Conservation (phyloP, 2,888 invertebrate genomes). For the Dascillus cervinus region DNA sequence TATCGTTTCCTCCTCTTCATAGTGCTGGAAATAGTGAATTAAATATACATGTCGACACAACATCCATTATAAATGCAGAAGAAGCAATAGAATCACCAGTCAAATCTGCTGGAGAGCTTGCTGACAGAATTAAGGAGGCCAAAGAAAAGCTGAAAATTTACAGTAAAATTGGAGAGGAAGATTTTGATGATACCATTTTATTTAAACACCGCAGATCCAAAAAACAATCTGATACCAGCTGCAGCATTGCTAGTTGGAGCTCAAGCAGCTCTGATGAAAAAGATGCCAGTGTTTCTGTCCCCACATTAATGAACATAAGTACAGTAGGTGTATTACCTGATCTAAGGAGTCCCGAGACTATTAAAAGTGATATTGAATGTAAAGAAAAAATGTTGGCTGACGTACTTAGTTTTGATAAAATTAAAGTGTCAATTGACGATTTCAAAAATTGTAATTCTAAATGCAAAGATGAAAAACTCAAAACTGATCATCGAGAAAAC, state of each 20-base stretch:
- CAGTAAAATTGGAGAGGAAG: constrained; percentile 63
- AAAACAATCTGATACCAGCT: constrained; percentile 30
- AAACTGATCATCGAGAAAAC: background rate
- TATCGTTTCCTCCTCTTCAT: constrained; percentile 33
- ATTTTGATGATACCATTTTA: constrained; percentile 62
- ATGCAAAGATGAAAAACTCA: background rate
- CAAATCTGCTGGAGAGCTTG: constrained; percentile 43
- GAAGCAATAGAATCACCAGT: constrained; percentile 69
- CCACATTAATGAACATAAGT: constrained; percentile 45
- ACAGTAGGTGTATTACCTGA: constrained; percentile 45
- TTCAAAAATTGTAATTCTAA: background rate
- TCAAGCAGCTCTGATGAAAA: constrained; percentile 35
- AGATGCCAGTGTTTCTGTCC: constrained; percentile 29
- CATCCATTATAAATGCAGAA: constrained; percentile 54
- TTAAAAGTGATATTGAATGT: constrained; percentile 63
- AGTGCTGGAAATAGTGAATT: constrained; percentile 21
- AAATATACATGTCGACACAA: constrained; percentile 41
- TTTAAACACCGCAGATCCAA: constrained; percentile 53
- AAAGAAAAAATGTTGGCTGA: constrained; percentile 68
- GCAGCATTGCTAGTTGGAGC: constrained; percentile 27
- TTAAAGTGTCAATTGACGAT: constrained; percentile 24
- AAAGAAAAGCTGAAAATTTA: constrained; percentile 54
- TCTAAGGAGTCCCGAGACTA: constrained; percentile 54
- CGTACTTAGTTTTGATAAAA: constrained; percentile 53
- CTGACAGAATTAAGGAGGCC: constrained; percentile 7